Conservation (phyloP, 2,797 vertebrate genomes). For the Enteromius fasciolatus region DNA sequence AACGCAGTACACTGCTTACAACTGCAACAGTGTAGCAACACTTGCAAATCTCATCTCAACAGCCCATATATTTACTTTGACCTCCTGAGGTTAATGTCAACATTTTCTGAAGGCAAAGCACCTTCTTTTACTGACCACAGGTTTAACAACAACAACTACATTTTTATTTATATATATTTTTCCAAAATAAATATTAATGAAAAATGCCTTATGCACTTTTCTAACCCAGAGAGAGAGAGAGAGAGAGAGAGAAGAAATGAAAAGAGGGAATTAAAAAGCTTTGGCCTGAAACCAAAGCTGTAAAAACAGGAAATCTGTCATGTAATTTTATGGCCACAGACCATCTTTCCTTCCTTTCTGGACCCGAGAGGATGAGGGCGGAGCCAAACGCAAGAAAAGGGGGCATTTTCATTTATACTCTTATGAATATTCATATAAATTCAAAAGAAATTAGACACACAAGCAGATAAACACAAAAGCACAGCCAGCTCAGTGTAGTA, state of each 20-base stretch:
- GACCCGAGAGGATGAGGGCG: constrained; percentile 44
- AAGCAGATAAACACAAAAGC: constrained; percentile 17
- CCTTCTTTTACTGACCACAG: not conserved
- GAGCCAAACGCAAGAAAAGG: constrained; percentile 19
- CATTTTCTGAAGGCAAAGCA: constrained; percentile 2
- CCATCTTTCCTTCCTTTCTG: constrained; percentile 54
- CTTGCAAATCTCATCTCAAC: not conserved
- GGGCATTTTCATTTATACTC: constrained; percentile 1
- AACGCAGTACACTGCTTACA: not conserved
- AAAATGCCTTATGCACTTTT: constrained; percentile 1
- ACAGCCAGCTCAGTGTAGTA: not conserved
- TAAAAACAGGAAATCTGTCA: constrained; percentile 54
- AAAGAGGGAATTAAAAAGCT: constrained; percentile 4
- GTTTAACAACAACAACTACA: not conserved
- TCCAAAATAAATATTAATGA: not conserved
- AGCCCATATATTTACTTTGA: not conserved
- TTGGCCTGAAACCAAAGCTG: constrained; percentile 61
- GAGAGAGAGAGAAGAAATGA: not conserved
- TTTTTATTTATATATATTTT: not conserved
- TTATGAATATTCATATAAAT: constrained; percentile 9
- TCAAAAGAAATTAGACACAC: not conserved
- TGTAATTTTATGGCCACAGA: constrained; percentile 62
- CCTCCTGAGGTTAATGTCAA: not conserved
- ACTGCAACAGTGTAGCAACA: not conserved
- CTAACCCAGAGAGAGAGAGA: not conserved